Evolutionary conservation across 2,113 vertebrate genomes (phyloP).

Genomic region (Anoplopoma fimbria): DNA sequence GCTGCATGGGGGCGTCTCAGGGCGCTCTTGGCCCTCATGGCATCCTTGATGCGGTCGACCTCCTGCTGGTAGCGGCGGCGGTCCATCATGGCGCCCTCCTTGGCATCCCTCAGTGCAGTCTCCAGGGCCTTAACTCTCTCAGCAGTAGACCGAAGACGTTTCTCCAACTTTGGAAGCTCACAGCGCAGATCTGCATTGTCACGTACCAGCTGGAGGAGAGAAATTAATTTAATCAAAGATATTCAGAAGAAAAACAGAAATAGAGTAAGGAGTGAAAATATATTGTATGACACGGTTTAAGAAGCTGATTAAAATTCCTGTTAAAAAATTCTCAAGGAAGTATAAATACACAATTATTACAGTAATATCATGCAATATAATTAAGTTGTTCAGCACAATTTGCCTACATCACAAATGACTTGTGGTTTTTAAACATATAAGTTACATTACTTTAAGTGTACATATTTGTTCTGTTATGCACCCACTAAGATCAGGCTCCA

Average conservation of each 20-base stretch:
- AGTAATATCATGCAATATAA: neutral
- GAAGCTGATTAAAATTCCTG: neutral
- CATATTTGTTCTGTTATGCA: neutral
- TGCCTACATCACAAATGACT: neutral
- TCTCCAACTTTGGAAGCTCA: slow-evolving; percentile 98
- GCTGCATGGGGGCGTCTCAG: slow-evolving; percentile 86
- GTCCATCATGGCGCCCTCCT: slow-evolving; percentile 92
- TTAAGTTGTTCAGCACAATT: neutral
- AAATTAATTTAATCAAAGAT: neutral
- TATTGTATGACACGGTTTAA: neutral
- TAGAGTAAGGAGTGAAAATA: neutral
- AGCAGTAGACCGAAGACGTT: slow-evolving; percentile 96
- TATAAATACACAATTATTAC: neutral
- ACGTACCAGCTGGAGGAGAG: slow-evolving; percentile 88
- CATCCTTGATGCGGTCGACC: slow-evolving; percentile 93
- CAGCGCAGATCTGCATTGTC: slow-evolving; percentile 98
- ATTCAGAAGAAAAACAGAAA: neutral
- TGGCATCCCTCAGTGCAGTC: slow-evolving; percentile 94
- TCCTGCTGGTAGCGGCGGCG: slow-evolving; percentile 93
- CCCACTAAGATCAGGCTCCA: neutral
- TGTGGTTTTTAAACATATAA: neutral
- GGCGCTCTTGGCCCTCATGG: slow-evolving; percentile 86
- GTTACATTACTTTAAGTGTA: neutral
- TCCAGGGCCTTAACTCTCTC: slow-evolving; percentile 96
- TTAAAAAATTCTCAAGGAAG: neutral